Conservation (phyloP, 1,140 invertebrate genomes). For the Maniola jurtina region DNA sequence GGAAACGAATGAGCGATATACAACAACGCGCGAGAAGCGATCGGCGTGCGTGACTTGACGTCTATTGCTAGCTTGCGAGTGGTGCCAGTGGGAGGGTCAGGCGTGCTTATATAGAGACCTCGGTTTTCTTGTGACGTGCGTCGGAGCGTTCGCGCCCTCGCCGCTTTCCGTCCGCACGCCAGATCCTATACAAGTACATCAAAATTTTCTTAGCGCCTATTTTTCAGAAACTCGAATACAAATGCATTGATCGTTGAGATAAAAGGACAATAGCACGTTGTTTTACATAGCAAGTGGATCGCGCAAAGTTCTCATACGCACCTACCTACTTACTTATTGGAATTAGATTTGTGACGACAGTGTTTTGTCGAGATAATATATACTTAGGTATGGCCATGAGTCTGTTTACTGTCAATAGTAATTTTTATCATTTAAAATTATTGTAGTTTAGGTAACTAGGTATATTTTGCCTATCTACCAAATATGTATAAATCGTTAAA, state of each 20-base stretch:
- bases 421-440: too few species aligned
- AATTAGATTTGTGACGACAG: too few species aligned
- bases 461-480: too few species aligned
- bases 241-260: constrained; percentile 41
- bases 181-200: constrained; percentile 5
- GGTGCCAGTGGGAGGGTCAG: constrained; percentile 60
- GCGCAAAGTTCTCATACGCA: too few species aligned
- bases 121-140: constrained; percentile 70
- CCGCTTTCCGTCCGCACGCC: constrained; percentile 33
- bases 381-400: too few species aligned
- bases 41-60: constrained; percentile 51
- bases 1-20: constrained; percentile 52
- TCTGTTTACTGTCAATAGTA: too few species aligned
- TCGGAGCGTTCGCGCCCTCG: constrained; percentile 45
- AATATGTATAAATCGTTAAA: too few species aligned
- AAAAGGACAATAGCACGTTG: constrained; percentile 4
- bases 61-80: constrained; percentile 64
- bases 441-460: too few species aligned
- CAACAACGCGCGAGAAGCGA: constrained; percentile 50
- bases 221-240: constrained; percentile 42
- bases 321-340: too few species aligned
- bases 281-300: too few species aligned
- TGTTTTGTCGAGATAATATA: too few species aligned
- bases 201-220: constrained; percentile 52
- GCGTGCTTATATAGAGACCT: constrained; percentile 70